Conservation (phyloP, 2,797 vertebrate genomes). For the Morus bassanus region DNA sequence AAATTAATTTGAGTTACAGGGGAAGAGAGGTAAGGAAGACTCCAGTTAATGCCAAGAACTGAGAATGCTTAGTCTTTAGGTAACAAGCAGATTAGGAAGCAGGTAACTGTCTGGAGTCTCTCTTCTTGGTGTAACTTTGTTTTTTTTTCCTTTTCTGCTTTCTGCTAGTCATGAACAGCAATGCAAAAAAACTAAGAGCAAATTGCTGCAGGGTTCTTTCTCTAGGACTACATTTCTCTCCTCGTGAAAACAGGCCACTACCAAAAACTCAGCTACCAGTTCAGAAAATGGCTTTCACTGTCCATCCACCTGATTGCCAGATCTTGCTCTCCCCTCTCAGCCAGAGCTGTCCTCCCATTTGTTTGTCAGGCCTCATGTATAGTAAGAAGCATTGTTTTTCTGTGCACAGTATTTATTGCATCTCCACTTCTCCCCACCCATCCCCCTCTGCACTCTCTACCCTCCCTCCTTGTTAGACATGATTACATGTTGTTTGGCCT, state of each 20-base stretch:
- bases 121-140: background rate
- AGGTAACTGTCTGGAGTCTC: background rate
- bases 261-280: background rate
- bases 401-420: background rate
- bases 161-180: background rate
- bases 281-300: background rate
- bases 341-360: background rate
- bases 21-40: background rate
- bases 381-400: background rate
- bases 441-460: background rate
- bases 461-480: slow-evolving; percentile 24
- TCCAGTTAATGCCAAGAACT: background rate
- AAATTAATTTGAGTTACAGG: background rate
- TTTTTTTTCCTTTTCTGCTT: background rate
- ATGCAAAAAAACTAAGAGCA: background rate
- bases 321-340: background rate
- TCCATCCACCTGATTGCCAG: background rate
- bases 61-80: background rate
- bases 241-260: background rate
- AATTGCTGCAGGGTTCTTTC: background rate
- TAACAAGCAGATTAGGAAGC: background rate
- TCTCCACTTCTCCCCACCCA: background rate
- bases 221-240: background rate
- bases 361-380: background rate
- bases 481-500: slow-evolving; percentile 55